phyloP scores from a whole-genome alignment of 1,140 invertebrate species.

The Cecropterus lyciades region DNA sequence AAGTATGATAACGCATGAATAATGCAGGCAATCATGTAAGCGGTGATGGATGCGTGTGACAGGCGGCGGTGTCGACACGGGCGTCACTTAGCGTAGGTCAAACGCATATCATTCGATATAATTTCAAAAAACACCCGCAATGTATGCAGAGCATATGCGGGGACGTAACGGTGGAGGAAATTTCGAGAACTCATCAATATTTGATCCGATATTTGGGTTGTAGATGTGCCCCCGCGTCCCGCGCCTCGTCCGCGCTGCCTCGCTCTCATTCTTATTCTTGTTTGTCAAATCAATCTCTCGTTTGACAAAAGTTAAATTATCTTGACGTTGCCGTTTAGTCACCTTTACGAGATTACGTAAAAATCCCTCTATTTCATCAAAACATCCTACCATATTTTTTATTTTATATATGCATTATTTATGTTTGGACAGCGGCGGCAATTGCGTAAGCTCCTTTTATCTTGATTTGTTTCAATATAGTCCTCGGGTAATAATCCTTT shows the following conservation, averaged over 20 bases:
- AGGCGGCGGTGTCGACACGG: slow-evolving; percentile 16
- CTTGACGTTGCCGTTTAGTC: slow-evolving; percentile 1
- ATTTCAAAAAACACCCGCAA: slow-evolving; percentile 49
- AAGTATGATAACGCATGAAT: slow-evolving; percentile 38
- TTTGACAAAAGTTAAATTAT: slow-evolving; percentile 16
- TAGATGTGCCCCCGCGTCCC: slow-evolving; percentile 45
- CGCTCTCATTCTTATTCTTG: slow-evolving; percentile 47
- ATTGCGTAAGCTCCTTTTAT: too few relatives aligned
- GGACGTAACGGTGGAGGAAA: slow-evolving; percentile 47
- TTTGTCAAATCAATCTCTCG: slow-evolving; percentile 46
- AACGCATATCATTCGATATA: slow-evolving; percentile 39
- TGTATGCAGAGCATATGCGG: slow-evolving; percentile 55
- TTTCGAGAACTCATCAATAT: slow-evolving; percentile 70
- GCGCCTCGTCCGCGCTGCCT: background rate
- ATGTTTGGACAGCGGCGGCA: too few relatives aligned
- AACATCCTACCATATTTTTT: background rate
- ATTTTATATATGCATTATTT: too few relatives aligned
- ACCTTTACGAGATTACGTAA: background rate
- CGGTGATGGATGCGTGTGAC: slow-evolving; percentile 30
- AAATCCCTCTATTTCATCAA: background rate
- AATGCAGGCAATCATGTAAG: slow-evolving; percentile 39
- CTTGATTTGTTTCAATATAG: too few relatives aligned
- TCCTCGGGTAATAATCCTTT: too few relatives aligned
- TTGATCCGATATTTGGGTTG: slow-evolving; percentile 59
- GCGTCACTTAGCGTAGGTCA: slow-evolving; percentile 35